Base-by-base conservation (phyloP, 2,888 invertebrate species). In the Heliconius cydno region DNA sequence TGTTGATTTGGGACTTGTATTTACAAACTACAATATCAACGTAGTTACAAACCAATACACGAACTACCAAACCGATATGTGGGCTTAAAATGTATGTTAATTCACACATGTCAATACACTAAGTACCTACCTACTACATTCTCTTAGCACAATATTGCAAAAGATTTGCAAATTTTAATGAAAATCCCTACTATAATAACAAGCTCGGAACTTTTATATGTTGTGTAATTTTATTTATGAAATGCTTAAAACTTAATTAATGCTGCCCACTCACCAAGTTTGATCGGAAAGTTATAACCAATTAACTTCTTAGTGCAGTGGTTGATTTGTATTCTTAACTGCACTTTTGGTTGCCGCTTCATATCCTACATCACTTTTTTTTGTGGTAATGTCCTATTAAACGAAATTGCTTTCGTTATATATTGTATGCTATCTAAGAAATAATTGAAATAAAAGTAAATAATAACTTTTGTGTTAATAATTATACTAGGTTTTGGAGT, bases 171-270 rank as follows among this genome's bases (percentile, higher is more conserved):
- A 72, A 72, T 72, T 72, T 73, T 30, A 73, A 73, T 73, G 72
- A 34, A 73, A 73, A 73, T 73, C 15, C 57, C 13, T 73, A 30
- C 72, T 22, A 15, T 34, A 73, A 57, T 30, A 30, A 72, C 22
- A 57, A 70, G 68, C 41, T 22, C 41, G n/a, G 57, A 34, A 57
- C 52, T 57, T 73, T 73, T 73, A 57, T 73, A 73, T 52, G n/a
- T 73, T 73, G 72, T n/a, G 57, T n/a, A 73, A 73, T 73, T 57
- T 75, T 75, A 63, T 75, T 75, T 75, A 63, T 65, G 30, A 30
- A 57, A 73, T 57, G 74, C 19, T 75, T 28, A 28, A 41, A 38
- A 75, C 63, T 38, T 63, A 41, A 75, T 75, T 63, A 75, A 63
- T 75, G 3, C 41, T 41, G 65, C 74, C 74, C 74, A 75, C 74